Conservation (phyloP, 2,113 vertebrate genomes). For the Onychorhynchus coronatus region DNA sequence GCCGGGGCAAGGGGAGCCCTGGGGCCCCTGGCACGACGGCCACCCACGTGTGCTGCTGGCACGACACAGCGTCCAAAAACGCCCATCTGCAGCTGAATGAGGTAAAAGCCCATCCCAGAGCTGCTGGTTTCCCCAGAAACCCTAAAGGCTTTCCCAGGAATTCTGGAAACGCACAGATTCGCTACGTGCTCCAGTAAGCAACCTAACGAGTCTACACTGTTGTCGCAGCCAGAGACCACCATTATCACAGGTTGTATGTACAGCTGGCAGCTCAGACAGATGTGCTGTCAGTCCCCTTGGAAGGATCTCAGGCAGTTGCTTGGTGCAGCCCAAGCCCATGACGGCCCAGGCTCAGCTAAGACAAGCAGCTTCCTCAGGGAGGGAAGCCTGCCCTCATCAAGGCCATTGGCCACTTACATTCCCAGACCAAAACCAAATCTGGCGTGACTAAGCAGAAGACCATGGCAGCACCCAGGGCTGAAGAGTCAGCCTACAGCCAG, state of each 20-base stretch:
- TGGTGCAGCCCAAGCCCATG: neutral
- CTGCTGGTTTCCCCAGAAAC: slow-evolving; percentile 3
- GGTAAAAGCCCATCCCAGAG: neutral
- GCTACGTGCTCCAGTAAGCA: neutral
- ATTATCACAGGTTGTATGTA: accelerated
- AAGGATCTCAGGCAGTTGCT: neutral
- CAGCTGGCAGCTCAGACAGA: neutral
- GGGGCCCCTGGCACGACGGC: neutral
- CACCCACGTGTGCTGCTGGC: neutral
- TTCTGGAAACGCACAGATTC: neutral
- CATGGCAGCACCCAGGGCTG: neutral
- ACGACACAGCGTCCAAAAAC: neutral
- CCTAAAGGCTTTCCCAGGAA: neutral
- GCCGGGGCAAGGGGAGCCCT: neutral
- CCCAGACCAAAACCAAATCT: neutral
- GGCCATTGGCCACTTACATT: neutral
- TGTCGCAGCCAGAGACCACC: neutral
- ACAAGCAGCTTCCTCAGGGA: neutral
- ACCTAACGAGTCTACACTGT: neutral
- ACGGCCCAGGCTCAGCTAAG: neutral
- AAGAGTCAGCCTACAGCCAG: neutral
- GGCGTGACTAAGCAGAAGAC: neutral
- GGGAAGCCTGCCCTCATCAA: neutral
- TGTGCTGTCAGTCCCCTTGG: neutral
- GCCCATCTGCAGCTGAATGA: neutral